Evolutionary conservation across 92 coral and sea anemone species (phyloP), one percentile per base, ranked within the genome.

Genomic region (Porites cylindrica): DNA sequence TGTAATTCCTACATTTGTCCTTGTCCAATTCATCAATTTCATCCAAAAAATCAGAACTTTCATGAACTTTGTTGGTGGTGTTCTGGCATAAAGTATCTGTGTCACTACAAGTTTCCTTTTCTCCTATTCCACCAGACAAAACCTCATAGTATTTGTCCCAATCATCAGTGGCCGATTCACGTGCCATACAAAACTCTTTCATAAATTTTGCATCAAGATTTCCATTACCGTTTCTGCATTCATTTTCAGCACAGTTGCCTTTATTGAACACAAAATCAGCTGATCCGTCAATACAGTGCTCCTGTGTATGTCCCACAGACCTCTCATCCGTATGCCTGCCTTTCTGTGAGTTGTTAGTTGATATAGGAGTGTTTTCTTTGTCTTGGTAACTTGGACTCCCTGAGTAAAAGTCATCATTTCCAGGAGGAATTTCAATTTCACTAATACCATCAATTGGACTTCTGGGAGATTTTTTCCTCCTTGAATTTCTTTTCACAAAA

Each of bases 81-180:
- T 29, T 64, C 19, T 74, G 88, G 50, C 10, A 51, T 8, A 60
- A 60, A 60, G 11, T 21, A 61, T 59, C 81, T 74, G 88, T 72
- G n/a, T n/a, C 14, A 6, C 23, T 68, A 20, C 21, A 79, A 10
- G 68, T 65, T 50, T 69, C 63, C 18, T 90, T 87, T 18, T 85
- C 87, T 17, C 18, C 70, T 71, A 82, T 56, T 47, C 59, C 86
- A 54, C 52, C 54, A 11, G 13, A 16, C 32, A 94, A 70, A 11
- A 94, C 59, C 51, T 94, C 86, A 68, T 86, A 90, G 72, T 94
- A 94, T 61, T 90, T 90, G 67, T 88, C 82, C 98, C 98, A 94
- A 43, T 95, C 94, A 26, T 92, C 98, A 51, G 83, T 58, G n/a
- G 50, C 71, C 19, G 81, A 76, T 86, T 91, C 96, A 4, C 95